phyloP scores from a whole-genome alignment of 1,140 invertebrate species.

The Agrypnia vestita region DNA sequence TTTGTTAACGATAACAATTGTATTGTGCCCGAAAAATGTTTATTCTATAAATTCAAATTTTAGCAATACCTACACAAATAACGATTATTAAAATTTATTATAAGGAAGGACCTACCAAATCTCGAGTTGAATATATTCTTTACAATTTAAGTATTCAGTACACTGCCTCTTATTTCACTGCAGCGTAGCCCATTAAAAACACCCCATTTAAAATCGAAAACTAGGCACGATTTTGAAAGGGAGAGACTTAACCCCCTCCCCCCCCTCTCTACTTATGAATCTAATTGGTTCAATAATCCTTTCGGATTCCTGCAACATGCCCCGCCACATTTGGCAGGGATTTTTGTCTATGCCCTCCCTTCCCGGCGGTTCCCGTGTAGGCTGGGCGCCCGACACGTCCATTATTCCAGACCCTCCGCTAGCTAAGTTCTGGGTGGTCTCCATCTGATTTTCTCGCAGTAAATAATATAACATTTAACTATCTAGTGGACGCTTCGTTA shows the following conservation, averaged over 20 bases:
- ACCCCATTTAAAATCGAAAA: conserved; percentile 7
- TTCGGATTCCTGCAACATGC: conserved; percentile 50
- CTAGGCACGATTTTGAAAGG: conserved; percentile 11
- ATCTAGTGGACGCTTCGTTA: no score
- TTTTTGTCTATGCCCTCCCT: conserved; percentile 10
- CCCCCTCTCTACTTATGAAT: conserved; percentile 23
- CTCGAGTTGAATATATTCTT: background rate
- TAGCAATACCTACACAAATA: no score
- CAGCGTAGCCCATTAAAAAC: background rate
- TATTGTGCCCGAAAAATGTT: no score
- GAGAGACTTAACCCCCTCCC: conserved; percentile 15
- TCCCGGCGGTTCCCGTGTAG: background rate
- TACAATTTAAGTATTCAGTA: background rate
- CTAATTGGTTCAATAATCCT: conserved; percentile 55
- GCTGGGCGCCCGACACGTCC: background rate
- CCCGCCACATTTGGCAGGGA: conserved; percentile 46
- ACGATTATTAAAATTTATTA: no score
- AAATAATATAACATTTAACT: no score
- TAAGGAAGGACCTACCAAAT: background rate
- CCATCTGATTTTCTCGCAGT: no score
- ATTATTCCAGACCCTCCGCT: background rate
- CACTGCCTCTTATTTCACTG: background rate
- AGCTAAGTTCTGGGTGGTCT: no score
- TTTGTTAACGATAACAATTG: no score
- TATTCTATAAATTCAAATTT: no score